Base-by-base conservation (phyloP, 2,797 vertebrate genomes). In the Epinephelus malabaricus region DNA sequence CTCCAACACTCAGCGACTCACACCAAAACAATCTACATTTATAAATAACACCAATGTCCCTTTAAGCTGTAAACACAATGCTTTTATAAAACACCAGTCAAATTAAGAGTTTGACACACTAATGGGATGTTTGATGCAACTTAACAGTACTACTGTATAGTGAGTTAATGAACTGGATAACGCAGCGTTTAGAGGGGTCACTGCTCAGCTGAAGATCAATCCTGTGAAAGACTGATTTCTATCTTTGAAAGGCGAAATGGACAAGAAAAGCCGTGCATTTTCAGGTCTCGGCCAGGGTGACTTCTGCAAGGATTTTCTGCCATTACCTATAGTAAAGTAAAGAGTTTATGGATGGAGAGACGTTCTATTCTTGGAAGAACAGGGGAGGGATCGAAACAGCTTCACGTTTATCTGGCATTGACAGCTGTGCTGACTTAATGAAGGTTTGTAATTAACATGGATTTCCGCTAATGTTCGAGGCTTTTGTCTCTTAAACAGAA, bases 401-500 rank as follows among this genome's bases (percentile, higher is more conserved):
- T 85, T 86, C 87, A 89, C 92, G 93, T 96, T 96, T 96, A 95
- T 97, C 95, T 97, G 79, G 67, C 94, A 91, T 96, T 89, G 95
- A 95, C 96, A 97, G 95, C 95, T 96, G 95, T 94, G 87, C 91
- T 69, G 82, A 94, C 91, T 95, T 96, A 97, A 97, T 96, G 92
- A 95, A 94, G 87, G 90, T 94, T 95, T 94, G 92, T 94, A 96
- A 97, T 96, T 96, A 95, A 93, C 91, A 95, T 96, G 93, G 94
- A 96, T 96, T 97, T 97, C 94, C 95, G 76, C 91, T 95, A 96
- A 96, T 95, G 93, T 92, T 93, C 85, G 72, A 56, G 78, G 93
- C 91, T 96, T 95, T 96, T 96, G 95, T 95, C 94, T 97, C 93
- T 89, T 94, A 95, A 96, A 93, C 92, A 86, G 75, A 93, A 93